phyloP scores from a whole-genome alignment of 2,888 invertebrate genomes.

The Ormyrus rosae region DNA sequence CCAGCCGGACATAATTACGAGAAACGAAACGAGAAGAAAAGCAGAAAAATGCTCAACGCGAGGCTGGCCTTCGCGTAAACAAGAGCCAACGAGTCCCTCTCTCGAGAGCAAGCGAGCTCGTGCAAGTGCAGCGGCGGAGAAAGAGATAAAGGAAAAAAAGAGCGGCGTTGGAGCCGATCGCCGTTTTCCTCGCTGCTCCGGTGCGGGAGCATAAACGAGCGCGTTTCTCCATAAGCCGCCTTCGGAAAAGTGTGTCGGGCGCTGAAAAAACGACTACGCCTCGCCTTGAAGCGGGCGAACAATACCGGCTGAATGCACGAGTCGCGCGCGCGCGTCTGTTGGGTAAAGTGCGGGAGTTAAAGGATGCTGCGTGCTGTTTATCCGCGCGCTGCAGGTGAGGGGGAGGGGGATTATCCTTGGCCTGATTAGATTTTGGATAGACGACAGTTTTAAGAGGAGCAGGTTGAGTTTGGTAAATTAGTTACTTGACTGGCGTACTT shows the following conservation, averaged over 20 bases:
- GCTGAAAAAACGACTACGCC: slow-evolving; percentile 30
- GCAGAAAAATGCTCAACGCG: too few relatives aligned
- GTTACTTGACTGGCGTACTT: too few relatives aligned
- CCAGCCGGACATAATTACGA: too few relatives aligned
- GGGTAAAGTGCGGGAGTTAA: neutral
- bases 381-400: too few relatives aligned
- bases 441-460: too few relatives aligned
- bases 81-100: too few relatives aligned
- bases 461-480: too few relatives aligned
- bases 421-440: too few relatives aligned
- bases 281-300: slow-evolving; percentile 37
- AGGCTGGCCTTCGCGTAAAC: too few relatives aligned
- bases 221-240: slow-evolving; percentile 26
- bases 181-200: slow-evolving; percentile 1
- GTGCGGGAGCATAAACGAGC: slow-evolving; percentile 36
- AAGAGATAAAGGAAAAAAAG: neutral
- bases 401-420: neutral
- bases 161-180: neutral
- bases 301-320: slow-evolving; percentile 39
- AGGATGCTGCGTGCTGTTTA: too few relatives aligned
- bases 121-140: neutral
- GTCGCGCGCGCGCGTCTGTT: neutral
- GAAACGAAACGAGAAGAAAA: too few relatives aligned
- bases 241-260: slow-evolving; percentile 48
- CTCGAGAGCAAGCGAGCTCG: too few relatives aligned